Percentiles rank a stretch among this genome's conserved stretches.
Evolutionary conservation across 64 coral and sea anemone species (phyloP).

Genomic region (Dendronephthya gigantea): DNA sequence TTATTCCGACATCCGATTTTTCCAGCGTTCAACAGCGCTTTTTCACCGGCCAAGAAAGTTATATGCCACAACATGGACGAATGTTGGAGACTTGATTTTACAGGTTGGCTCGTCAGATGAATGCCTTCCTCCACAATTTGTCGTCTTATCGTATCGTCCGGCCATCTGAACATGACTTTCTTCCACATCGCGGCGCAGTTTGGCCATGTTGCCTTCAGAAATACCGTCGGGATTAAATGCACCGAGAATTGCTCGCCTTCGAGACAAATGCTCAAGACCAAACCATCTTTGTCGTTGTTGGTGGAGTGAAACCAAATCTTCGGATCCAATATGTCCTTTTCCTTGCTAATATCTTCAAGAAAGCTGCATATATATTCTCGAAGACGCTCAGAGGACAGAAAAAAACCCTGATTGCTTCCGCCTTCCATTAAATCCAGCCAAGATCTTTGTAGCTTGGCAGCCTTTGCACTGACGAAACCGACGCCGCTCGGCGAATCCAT

Average conservation of each 20-base stretch:
- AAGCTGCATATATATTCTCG: neutral
- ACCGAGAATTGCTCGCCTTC: neutral
- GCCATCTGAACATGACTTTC: neutral
- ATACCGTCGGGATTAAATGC: neutral
- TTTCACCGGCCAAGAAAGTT: neutral
- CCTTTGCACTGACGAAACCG: neutral
- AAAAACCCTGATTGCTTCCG: neutral
- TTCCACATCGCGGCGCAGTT: neutral
- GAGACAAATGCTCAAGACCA: neutral
- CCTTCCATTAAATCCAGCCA: neutral
- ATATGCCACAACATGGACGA: neutral
- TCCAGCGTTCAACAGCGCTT: neutral
- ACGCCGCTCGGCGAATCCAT: neutral
- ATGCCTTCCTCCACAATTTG: neutral
- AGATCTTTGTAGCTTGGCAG: neutral
- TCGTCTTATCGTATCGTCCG: neutral
- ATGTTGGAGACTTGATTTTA: neutral
- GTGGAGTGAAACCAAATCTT: slow-evolving; percentile 4
- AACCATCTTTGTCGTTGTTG: neutral
- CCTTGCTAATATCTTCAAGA: neutral
- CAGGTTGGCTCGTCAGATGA: neutral
- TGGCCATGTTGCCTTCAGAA: neutral
- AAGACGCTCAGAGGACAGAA: neutral
- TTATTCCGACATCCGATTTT: slow-evolving; percentile 3
- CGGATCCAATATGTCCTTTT: neutral